These are phyloP conservation scores for Chaetodon trifascialis DNA, from an alignment of 2,113 vertebrate genomes.

Conservation along the genomic window DNA sequence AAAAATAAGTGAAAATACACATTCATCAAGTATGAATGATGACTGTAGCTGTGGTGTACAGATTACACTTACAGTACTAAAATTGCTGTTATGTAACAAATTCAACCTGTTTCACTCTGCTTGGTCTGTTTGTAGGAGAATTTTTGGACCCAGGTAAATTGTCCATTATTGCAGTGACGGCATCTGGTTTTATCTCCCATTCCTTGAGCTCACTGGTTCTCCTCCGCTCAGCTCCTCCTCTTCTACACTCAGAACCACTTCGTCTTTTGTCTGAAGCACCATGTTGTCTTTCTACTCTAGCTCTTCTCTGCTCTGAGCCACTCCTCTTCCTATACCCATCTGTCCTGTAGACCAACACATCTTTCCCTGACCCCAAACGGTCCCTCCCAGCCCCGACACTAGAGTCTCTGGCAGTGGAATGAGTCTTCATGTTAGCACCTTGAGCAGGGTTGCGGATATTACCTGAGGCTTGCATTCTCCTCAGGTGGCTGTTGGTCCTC, in stretches of 20 bases:
- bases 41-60: not conserved
- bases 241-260: conserved; percentile 66
- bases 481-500: conserved; percentile 70
- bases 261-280: conserved; percentile 45
- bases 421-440: conserved; percentile 37
- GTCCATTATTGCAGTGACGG: conserved; percentile 61
- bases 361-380: not conserved
- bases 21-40: conserved; percentile 12
- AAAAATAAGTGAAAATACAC: not conserved
- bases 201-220: conserved; percentile 23
- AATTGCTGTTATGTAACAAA: conserved; percentile 68
- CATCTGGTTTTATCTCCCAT: conserved; percentile 61
- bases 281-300: not conserved
- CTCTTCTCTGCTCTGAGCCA: conserved; percentile 65
- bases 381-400: not conserved
- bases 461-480: conserved; percentile 81
- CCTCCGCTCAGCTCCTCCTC: conserved; percentile 45
- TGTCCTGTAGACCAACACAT: conserved; percentile 26
- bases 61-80: not conserved
- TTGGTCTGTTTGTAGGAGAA: conserved; percentile 5
- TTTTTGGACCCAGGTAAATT: conserved; percentile 59
- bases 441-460: conserved; percentile 79
- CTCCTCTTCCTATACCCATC: conserved; percentile 49
- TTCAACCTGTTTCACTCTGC: conserved; percentile 72
- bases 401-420: conserved; percentile 5